Evolutionary conservation across 2,888 invertebrate species (phyloP), one percentile per base, ranked within the genome.

Genomic region (Lasioglossum marginatum): DNA sequence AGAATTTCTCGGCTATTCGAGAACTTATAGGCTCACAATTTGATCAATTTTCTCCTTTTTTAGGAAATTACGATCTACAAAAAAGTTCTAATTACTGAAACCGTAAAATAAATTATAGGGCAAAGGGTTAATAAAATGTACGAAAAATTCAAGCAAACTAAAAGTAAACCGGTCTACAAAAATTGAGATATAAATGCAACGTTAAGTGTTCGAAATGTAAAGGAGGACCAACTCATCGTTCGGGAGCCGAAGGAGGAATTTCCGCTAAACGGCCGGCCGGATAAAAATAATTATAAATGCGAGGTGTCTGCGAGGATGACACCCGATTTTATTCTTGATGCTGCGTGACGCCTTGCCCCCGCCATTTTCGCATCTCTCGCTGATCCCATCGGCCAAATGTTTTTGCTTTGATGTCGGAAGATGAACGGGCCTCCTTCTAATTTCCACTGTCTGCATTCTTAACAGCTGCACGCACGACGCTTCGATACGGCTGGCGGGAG

Each of bases 211-310:
- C 40, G 43, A 14, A 43, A 63, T 6, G 63, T 31, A 16, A 19
- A 31, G 5, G 63, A 8, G 63, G 12, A 60, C 31, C 14, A 19
- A 5, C 16, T 8, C 63, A 8, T 8, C 63, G 16, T 31, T 19
- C 5, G 1, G 19, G 2, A 4, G 31, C 31, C 68, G 37, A 68
- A 68, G 68, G 68, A 34, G 34, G 68, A 68, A 68, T 34, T 23
- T 23, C 23, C 4, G 19, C 23, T 4, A 92, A 91, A 40, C 91
- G 71, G 88, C 88, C 90, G 92, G 88, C 93, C 93, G 93, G 94
- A 93, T 94, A 93, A 94, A 94, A 94, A 95, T 94, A 94, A 94
- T 95, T 94, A 93, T 93, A 91, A 93, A 93, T 86, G 90, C 83
- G 92, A 81, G 83, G 87, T 83, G 87, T 85, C 88, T 88, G 90